Base-by-base conservation (phyloP, 1,140 invertebrate species). In the Pseudoatta argentina region DNA sequence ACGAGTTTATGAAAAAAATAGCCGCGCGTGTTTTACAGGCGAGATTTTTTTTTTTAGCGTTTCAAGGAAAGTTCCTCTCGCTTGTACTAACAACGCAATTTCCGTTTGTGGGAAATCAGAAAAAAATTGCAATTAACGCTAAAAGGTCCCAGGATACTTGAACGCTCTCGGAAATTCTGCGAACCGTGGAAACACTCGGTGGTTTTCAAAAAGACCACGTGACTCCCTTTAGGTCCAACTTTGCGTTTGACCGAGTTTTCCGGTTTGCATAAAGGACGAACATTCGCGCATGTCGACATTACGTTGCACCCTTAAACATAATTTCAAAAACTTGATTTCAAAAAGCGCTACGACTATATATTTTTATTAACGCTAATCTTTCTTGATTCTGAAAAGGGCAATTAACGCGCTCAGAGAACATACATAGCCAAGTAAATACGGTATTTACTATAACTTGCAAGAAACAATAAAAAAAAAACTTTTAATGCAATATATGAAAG, bases 181-280 rank as follows among this genome's bases (percentile, higher is more conserved):
- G 57, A 90, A 55, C 81, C 71, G 86, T 87, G 86, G 75, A 71
- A 66, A 39, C 75, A 69, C 79, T 86, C 85, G 71, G 57, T 39
- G 61, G 79, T 85, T 88, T 71, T 69, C 83, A 90, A 90, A 90
- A 90, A 77, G 77, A 72, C 88, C 86, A 86, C 86, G 82, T 86
- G 81, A 85, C 88, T 90, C 89, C 89, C 89, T 91, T 90, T 90
- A 88, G 89, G 82, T 90, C 87, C 78, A 86, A 90, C 89, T 91
- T 91, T 90, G 77, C 89, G 87, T 91, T 90, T 91, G 89, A 91
- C 89, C 89, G 89, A 91, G 64, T 91, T 91, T 90, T 88, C 87
- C 72, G 86, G 89, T 75, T 90, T 90, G 81, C 77, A 76, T 86
- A 76, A 88, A 90, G 88, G 82, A 75, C 88, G 79, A 86, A 90